These are phyloP conservation scores for Neolamprologus variostigma DNA, from an alignment of 2,113 vertebrate species.

Conservation along the genomic window DNA sequence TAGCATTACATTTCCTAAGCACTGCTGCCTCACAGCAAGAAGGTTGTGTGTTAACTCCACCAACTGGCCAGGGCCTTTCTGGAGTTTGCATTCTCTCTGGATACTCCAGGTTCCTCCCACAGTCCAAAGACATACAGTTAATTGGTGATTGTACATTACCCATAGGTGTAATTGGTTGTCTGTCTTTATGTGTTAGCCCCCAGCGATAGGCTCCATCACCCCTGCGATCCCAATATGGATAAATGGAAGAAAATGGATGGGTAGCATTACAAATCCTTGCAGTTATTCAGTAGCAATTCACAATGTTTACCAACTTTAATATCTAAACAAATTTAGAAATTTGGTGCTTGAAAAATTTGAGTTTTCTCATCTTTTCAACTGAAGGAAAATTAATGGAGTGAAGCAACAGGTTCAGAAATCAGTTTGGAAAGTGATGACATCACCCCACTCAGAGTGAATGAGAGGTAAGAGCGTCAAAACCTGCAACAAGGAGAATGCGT, in stretches of 20 bases:
- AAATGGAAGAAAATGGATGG: background rate
- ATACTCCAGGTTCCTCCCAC: background rate
- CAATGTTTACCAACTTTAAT: background rate
- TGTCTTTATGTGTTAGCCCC: background rate
- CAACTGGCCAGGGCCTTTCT: background rate
- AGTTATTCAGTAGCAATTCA: background rate
- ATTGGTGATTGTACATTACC: background rate
- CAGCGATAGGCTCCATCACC: background rate
- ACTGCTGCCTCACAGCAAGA: background rate
- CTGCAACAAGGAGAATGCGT: background rate
- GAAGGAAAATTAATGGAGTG: background rate
- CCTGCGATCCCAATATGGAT: accelerated
- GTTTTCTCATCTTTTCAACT: background rate
- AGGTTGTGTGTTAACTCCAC: background rate
- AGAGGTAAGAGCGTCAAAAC: background rate
- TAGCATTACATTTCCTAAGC: background rate
- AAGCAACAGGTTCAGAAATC: background rate
- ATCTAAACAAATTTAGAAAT: background rate
- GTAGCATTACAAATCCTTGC: background rate
- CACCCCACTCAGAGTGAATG: background rate
- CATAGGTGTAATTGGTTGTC: background rate
- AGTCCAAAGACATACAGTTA: background rate
- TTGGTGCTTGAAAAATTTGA: background rate
- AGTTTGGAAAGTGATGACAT: background rate
- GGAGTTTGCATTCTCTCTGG: background rate